Evolutionary conservation across 2,888 invertebrate genomes (phyloP), one percentile per base, ranked within the genome.

Genomic region (Pogonocherus hispidulus): DNA sequence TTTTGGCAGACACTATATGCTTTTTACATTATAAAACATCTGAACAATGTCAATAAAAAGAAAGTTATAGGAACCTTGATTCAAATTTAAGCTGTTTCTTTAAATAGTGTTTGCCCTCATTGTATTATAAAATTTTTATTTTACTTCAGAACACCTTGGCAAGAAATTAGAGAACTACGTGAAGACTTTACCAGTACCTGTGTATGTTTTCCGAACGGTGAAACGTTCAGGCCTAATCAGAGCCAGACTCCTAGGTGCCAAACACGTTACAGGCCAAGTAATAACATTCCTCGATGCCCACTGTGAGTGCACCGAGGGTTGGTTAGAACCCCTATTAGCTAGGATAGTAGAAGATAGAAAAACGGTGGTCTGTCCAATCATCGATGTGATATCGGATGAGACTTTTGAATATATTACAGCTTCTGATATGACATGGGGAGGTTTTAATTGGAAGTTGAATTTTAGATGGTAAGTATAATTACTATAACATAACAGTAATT

Each of bases 391-490:
- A 81, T 97, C 97, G 52, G 99, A 99, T 85, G 98, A 99, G 80
- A 97, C 97, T 3, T 99, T 99, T 86, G 98, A 99, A 86, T 99
- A 99, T 87, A 96, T 99, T 72, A 95, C 98, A 57, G 99, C 99
- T 0, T 98, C 98, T 1, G 99, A 99, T 85, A 97, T 98, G 92
- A 99, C 99, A 0, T 99, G 99, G 98, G 99, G 99, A 72, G 99
- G 99, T 20, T 99, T 99, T 87, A 99, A 99, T 87, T 99, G 99
- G 99, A 98, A 98, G 86, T 89, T 99, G 62, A 99, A 99, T 87
- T 99, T 99, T 87, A 92, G 99, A 88, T 98, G 98, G 98, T 95
- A 86, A 88, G 88, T 80, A n/a, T 27, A n/a, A n/a, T n/a, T n/a
- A n/a, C n/a, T n/a, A n/a, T n/a, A n/a, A n/a, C n/a, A n/a, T n/a